Conservation (phyloP, 1,140 invertebrate species). For the Aphaenogaster floridana region DNA sequence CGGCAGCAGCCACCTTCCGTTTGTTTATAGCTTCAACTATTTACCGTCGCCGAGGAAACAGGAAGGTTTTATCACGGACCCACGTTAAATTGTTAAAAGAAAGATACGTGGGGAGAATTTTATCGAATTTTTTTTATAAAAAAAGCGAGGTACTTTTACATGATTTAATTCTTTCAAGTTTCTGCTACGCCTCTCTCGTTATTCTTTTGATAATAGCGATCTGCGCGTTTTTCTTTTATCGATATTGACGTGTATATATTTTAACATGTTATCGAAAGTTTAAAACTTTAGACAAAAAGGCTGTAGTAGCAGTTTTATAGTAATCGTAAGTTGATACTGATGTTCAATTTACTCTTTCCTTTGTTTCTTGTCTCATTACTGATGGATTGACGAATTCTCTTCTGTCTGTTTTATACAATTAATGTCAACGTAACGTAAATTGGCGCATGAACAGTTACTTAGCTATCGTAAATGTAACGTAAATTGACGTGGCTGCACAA, state of each 20-base stretch:
- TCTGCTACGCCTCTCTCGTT: not conserved
- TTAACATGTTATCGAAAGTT: not conserved
- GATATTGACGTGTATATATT: not conserved
- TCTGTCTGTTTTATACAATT: not conserved
- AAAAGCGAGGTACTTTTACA: not conserved
- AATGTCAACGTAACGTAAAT: conserved; percentile 1
- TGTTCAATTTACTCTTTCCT: not conserved
- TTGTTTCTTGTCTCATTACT: not conserved
- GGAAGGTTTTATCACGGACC: conserved; percentile 36
- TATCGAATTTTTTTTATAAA: not conserved
- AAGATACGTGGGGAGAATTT: not conserved
- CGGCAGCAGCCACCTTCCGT: conserved; percentile 39
- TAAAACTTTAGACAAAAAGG: not conserved
- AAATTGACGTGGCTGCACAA: not conserved
- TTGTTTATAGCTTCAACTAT: conserved; percentile 59
- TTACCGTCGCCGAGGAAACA: conserved; percentile 53
- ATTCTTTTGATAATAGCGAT: not conserved
- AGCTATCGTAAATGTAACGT: not conserved
- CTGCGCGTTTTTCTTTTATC: not conserved
- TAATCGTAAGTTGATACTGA: not conserved
- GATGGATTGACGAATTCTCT: not conserved
- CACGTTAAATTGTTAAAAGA: conserved; percentile 27
- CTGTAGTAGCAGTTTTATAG: not conserved
- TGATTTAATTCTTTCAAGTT: not conserved
- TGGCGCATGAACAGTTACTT: not conserved